Conservation (phyloP, 2,113 vertebrate species). For the Cebidichthys violaceus region DNA sequence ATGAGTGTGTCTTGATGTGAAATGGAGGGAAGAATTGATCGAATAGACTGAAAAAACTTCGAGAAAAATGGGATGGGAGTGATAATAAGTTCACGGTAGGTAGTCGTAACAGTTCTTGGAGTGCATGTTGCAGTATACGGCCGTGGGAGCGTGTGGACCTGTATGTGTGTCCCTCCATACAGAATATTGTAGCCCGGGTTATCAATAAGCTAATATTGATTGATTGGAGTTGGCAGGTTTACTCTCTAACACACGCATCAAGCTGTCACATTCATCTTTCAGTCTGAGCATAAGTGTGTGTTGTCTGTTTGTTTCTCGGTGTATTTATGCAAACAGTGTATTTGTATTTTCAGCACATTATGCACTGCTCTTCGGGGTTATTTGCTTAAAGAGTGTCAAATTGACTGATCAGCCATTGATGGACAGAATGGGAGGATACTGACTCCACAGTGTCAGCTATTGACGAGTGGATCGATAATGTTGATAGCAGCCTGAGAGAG, state of each 20-base stretch:
- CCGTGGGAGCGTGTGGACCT: slow-evolving; percentile 1
- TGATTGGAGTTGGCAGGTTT: slow-evolving; percentile 26
- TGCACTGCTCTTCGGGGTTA: slow-evolving; percentile 20
- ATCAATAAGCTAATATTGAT: slow-evolving; percentile 36
- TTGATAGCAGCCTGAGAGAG: slow-evolving; percentile 56
- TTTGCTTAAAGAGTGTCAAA: slow-evolving; percentile 63
- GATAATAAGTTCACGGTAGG: slow-evolving; percentile 48
- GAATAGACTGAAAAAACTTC: slow-evolving; percentile 44
- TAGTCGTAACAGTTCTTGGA: slow-evolving; percentile 42
- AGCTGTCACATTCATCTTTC: slow-evolving; percentile 26
- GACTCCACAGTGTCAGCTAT: slow-evolving; percentile 69
- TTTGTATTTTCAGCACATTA: slow-evolving; percentile 37
- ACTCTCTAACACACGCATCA: slow-evolving; percentile 16
- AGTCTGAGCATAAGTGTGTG: slow-evolving; percentile 22
- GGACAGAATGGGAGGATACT: slow-evolving; percentile 52
- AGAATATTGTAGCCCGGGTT: not conserved
- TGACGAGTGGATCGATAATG: slow-evolving; percentile 65
- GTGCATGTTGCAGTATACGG: slow-evolving; percentile 3
- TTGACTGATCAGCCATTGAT: slow-evolving; percentile 69
- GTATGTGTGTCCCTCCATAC: not conserved
- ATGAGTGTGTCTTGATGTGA: slow-evolving; percentile 56
- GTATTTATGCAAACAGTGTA: slow-evolving; percentile 13
- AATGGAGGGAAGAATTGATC: slow-evolving; percentile 57
- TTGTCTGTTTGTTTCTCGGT: not conserved
- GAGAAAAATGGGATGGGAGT: slow-evolving; percentile 37